Base-by-base conservation (phyloP, 2,113 vertebrate species). In the Channa argus region DNA sequence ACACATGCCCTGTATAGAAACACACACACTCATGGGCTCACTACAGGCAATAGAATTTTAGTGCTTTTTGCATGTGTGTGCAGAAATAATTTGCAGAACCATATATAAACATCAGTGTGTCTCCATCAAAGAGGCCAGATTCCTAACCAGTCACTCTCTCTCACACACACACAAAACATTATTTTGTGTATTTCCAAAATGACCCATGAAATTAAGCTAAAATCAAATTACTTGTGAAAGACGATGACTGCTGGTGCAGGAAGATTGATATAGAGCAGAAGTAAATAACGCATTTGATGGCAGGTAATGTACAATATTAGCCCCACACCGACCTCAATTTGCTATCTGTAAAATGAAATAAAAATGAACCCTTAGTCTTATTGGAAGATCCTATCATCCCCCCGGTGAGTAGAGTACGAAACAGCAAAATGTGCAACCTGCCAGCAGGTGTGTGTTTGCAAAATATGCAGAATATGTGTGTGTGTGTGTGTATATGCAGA, bases 321-420 rank as follows among this genome's bases (percentile, higher is more conserved):
- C 12, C 45, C 44, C 11, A 0, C 66, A 63, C 45, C 9, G 36
- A 53, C 65, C 71, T 84, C 67, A 69, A 62, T 71, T 75, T 70
- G 52, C 67, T 47, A 63, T 73, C 65, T 56, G 59, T 51, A 68
- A 63, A 65, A 71, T 55, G 71, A 70, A 83, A 88, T 87, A 84
- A 74, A 82, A 78, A 84, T 80, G 80, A 85, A 63, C 77, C 53
- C 53, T 55, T 69, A 8, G 44, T 80, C 65, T 81, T 79, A 67
- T 66, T 83, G 33, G 69, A 78, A 80, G 72, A 87, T 72, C 65
- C 63, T 46, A 78, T 84, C 77, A 73, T 47, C 52, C 36, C 38
- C 49, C 11, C 66, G 54, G 75, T 46, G 72, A 85, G 52, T 34
- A 49, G 61, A 77, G 44, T 52, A 76, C 60, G 41, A 65, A 77